Percentiles rank a stretch among this genome's conserved stretches.
phyloP scores from a whole-genome alignment of 37 sponge, comb jelly and placozoan genomes.

The Aphrocallistes beatrix region DNA sequence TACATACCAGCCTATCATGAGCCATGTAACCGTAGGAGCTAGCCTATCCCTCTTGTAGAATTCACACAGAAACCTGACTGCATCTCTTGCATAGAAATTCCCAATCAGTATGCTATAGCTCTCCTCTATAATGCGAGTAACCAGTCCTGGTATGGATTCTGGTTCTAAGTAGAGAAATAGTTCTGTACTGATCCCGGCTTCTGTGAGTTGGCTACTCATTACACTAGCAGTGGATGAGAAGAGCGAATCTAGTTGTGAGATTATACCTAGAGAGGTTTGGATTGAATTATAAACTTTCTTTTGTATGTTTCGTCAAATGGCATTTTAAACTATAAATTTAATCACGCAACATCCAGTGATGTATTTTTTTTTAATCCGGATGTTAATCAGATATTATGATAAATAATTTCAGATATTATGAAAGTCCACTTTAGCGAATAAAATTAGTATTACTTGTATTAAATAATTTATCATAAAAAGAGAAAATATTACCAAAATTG shows the following conservation, averaged over 20 bases:
- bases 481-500: too few relatives aligned
- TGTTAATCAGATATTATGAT: too few relatives aligned
- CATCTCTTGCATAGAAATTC: background rate
- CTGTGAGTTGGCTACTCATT: background rate
- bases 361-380: too few relatives aligned
- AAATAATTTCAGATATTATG: too few relatives aligned
- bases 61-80: background rate
- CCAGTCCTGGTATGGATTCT: background rate
- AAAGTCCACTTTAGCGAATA: too few relatives aligned
- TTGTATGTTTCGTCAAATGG: too few relatives aligned
- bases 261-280: too few relatives aligned
- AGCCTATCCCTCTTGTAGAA: background rate
- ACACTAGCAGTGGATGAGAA: background rate
- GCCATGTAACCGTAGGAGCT: background rate
- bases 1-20: background rate
- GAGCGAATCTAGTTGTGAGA: background rate
- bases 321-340: too few relatives aligned
- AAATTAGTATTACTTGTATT: too few relatives aligned
- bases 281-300: too few relatives aligned
- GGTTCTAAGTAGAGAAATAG: background rate
- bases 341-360: too few relatives aligned
- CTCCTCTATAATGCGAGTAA: background rate
- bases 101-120: background rate
- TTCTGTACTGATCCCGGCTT: background rate
- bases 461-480: too few relatives aligned